A percentile compares a stretch with the other conserved stretches of the same genome.
phyloP scores from a whole-genome alignment of 2,113 vertebrate species.

The Excalfactoria chinensis region DNA sequence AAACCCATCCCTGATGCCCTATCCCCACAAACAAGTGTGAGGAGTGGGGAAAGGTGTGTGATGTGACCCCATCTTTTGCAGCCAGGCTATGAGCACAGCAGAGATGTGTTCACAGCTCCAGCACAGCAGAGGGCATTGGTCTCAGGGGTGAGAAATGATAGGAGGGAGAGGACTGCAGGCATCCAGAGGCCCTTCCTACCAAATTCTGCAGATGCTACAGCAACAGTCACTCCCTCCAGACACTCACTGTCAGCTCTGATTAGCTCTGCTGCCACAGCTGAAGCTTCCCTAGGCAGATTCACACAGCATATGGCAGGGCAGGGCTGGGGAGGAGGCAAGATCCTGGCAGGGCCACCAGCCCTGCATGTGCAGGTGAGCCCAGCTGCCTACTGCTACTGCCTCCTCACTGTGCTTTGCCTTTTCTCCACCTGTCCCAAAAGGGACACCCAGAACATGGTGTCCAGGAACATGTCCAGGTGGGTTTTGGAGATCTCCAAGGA shows the following conservation, averaged over 20 bases:
- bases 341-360: not conserved
- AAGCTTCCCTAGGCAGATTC: not conserved
- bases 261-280: not conserved
- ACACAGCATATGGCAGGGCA: rapidly evolving
- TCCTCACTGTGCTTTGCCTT: rapidly evolving
- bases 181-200: not conserved
- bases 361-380: not conserved
- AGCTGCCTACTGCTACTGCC: rapidly evolving
- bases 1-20: not conserved
- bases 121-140: rapidly evolving
- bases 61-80: not conserved
- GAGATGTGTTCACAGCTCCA: rapidly evolving
- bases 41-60: not conserved
- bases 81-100: not conserved
- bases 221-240: not conserved
- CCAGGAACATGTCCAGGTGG: not conserved
- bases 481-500: not conserved
- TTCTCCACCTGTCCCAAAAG: not conserved
- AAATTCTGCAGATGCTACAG: not conserved
- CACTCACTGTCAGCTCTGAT: slow-evolving; percentile 30
- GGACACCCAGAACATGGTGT: not conserved
- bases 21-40: not conserved
- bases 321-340: not conserved
- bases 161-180: not conserved
- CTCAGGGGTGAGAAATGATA: rapidly evolving